Evolutionary conservation across 2,888 invertebrate genomes (phyloP), one percentile per base, ranked within the genome.

Genomic region (Cecidostiba fungosa): DNA sequence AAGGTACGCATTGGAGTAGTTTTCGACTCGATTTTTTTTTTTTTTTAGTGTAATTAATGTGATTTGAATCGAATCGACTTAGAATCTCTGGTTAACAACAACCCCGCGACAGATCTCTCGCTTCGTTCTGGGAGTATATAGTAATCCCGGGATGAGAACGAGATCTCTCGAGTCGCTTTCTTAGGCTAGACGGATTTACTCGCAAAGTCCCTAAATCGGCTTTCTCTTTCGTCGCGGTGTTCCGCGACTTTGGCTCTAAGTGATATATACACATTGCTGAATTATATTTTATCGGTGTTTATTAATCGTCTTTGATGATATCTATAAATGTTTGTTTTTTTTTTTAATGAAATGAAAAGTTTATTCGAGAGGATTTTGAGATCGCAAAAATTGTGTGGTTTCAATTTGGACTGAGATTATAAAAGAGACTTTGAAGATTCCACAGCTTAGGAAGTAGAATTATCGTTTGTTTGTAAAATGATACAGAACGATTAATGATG

Each of bases 1-100:
- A 97, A 94, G 96, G 96, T 94, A 26, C 72, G 36, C 14, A 66
- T 29, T 29, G 19, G 54, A 54, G 12, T 3, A n/a, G n/a, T 19
- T 16, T 50, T 50, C 50, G 16, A 16, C 12, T 50, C 8, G 19
- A 32, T 39, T 39, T 8, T 39, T 39, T 8, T 39, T 12, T 2
- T 43, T 43, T 43, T 10, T 2, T 43, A 0, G 43, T 10, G 12
- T 43, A 43, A 43, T 43, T 43, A 1, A 12, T 43, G 43, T 1
- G 32, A 32, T 32, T 32, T 12, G 43, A 43, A 43, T 43, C 16
- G 70, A 84, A 84, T 83, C 77, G 83, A 77, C 77, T 66, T 80
- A 74, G 59, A 16, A 88, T 84, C 86, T 87, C 90, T 90, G 90
- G 90, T 91, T 92, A 91, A 92, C 91, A 92, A 91, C 90, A 92